phyloP scores from a whole-genome alignment of 2,888 invertebrate species.

The Alentia gelatinosa region DNA sequence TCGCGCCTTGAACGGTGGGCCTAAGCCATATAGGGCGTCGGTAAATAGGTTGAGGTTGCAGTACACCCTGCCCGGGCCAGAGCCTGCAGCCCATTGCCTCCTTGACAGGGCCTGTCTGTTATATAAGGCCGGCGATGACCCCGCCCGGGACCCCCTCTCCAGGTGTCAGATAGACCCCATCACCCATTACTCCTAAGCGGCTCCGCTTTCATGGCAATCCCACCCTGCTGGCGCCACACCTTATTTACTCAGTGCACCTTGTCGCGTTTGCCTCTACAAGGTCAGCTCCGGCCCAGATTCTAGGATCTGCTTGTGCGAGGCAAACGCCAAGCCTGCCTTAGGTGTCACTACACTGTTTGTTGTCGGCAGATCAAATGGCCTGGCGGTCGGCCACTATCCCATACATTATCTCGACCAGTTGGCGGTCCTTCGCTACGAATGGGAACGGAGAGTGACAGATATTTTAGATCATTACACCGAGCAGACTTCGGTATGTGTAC shows the following conservation, averaged over 20 bases:
- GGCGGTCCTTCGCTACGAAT: neutral
- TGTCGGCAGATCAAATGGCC: conserved; percentile 12
- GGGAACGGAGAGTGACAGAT: neutral
- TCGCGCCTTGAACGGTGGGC: too few species aligned
- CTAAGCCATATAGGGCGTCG: too few species aligned
- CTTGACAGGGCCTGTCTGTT: conserved; percentile 21
- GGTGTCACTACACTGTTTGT: conserved; percentile 37
- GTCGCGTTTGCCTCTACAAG: neutral
- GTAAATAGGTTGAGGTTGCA: too few species aligned
- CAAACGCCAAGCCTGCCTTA: neutral
- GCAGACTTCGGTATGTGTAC: neutral
- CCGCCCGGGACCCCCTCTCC: neutral
- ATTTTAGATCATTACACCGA: neutral
- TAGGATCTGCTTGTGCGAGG: conserved; percentile 3
- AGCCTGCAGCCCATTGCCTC: neutral
- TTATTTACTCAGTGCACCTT: conserved; percentile 15
- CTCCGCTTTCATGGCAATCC: conserved; percentile 9
- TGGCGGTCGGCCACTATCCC: neutral
- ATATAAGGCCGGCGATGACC: conserved; percentile 19
- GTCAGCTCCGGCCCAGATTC: neutral
- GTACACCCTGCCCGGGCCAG: too few species aligned
- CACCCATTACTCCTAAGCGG: conserved; percentile 28
- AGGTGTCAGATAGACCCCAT: neutral
- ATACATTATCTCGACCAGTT: neutral
- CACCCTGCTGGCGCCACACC: neutral